A percentile compares a stretch with the other conserved stretches of the same genome.
Evolutionary conservation across 1,140 invertebrate species (phyloP).

Genomic region (Venustaconcha ellipsiformis): DNA sequence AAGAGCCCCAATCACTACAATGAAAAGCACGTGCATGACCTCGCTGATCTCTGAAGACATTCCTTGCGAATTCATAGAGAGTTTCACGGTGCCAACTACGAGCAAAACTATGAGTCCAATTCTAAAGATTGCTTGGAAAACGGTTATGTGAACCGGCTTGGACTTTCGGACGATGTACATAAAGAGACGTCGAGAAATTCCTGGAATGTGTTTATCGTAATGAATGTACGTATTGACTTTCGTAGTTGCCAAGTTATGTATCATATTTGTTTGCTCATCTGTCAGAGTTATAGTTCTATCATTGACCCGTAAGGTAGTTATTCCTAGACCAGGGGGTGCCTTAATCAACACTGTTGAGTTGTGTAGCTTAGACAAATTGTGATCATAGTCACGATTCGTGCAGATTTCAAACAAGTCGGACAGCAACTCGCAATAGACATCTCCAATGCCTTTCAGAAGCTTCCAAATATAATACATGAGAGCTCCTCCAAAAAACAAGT

Average conservation of each 20-base stretch:
- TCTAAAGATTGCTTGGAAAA: too few relatives aligned
- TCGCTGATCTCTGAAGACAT: conserved; percentile 6
- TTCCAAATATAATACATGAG: conserved; percentile 17
- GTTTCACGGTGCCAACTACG: too few relatives aligned
- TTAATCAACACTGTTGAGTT: background rate
- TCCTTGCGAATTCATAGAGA: too few relatives aligned
- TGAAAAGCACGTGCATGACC: conserved; percentile 23
- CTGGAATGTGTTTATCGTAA: background rate
- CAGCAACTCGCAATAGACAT: conserved; percentile 3
- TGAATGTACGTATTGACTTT: background rate
- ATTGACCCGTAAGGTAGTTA: conserved; percentile 3
- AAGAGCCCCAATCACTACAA: conserved; percentile 7
- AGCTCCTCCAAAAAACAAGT: conserved; percentile 13
- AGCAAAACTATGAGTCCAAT: too few relatives aligned
- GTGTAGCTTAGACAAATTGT: background rate
- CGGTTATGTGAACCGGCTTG: conserved; percentile 7
- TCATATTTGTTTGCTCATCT: background rate
- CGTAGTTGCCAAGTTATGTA: background rate
- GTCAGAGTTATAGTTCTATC: conserved; percentile 1
- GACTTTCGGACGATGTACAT: conserved; percentile 8
- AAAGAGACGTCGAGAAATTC: conserved; percentile 12
- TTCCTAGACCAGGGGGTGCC: background rate
- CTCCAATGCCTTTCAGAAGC: conserved; percentile 7
- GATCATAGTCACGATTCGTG: background rate
- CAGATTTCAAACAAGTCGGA: conserved; percentile 11